A percentile compares a stretch with the other conserved stretches of the same genome.
These are phyloP conservation scores for Monoplex corrugatus DNA, from an alignment of 2,888 invertebrate genomes.

Conservation along the genomic window DNA sequence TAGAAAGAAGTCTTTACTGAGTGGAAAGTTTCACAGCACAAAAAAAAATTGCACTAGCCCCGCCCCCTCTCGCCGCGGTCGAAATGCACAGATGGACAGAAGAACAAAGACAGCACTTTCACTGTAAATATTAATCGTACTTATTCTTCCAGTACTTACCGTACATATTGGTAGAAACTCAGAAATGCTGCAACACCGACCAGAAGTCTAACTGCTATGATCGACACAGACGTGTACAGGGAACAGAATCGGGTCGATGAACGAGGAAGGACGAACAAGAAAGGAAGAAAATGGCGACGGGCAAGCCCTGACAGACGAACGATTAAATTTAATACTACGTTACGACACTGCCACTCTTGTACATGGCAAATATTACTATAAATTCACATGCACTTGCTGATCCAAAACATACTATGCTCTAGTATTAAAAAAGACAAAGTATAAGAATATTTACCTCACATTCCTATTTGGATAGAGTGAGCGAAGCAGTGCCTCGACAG, in stretches of 20 bases:
- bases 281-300: conserved; percentile 52
- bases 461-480: conserved; percentile 50
- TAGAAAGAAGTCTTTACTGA: not conserved
- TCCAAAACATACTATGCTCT: not conserved
- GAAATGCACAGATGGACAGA: conserved; percentile 47
- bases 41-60: conserved; percentile 20
- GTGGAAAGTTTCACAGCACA: not conserved
- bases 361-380: not conserved
- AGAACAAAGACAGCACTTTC: conserved; percentile 45
- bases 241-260: conserved; percentile 48
- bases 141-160: not conserved
- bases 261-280: conserved; percentile 53
- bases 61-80: conserved; percentile 31
- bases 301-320: conserved; percentile 29
- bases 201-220: not conserved
- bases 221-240: conserved; percentile 32
- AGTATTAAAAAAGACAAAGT: not conserved
- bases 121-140: not conserved
- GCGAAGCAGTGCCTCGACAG: conserved; percentile 40
- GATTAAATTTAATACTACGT: conserved; percentile 11
- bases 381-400: not conserved
- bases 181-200: not conserved
- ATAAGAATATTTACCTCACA: conserved; percentile 44
- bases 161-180: not conserved
- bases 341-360: not conserved